Evolutionary conservation across 1,140 invertebrate species (phyloP), one percentile per base, ranked within the genome.

Genomic region (Sipha flava): DNA sequence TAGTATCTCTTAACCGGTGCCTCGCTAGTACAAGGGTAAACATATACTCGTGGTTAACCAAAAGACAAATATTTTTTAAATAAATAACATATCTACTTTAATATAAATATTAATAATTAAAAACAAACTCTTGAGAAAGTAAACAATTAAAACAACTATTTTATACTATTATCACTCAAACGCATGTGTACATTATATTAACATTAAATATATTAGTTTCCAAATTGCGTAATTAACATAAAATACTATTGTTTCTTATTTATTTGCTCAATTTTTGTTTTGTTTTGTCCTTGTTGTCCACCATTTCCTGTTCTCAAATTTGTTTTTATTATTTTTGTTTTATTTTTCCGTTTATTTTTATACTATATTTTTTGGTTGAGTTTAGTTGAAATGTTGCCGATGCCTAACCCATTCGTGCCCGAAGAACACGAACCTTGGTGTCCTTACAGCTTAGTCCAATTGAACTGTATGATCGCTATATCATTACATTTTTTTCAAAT

Each of bases 391-490:
- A 83, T 89, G 85, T 86, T 88, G 88, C 92, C 92, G 85, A 89
- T 93, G 88, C 91, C 92, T 86, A 90, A 93, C 87, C 91, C 92
- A 86, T 90, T 91, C 87, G 91, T 92, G 87, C 92, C 92, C 85
- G 91, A 93, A 88, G 91, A 94, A 89, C 92, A 93, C 88, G 92
- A 94, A 88, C 91, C 91, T 87, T 93, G 91, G 90, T 94, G 93
- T 88, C 92, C 92, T 85, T 84, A 86, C 72, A 83, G 85, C 72
- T 16, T 57, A 26, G 59, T 81, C 21, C 75, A 80, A 54, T 62
- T 79, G 12, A 77, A 64, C 21, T 81, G 81, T 81, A 81, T 64
- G 79, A 81, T 49, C 26, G 34, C 37, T 81, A 29, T 72, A 31
- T 45, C 16, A 3, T 70, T 45, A 43, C 10, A 23, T 68, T 54